phyloP scores from a whole-genome alignment of 2,888 invertebrate genomes.

The Drosophila infuscata region DNA sequence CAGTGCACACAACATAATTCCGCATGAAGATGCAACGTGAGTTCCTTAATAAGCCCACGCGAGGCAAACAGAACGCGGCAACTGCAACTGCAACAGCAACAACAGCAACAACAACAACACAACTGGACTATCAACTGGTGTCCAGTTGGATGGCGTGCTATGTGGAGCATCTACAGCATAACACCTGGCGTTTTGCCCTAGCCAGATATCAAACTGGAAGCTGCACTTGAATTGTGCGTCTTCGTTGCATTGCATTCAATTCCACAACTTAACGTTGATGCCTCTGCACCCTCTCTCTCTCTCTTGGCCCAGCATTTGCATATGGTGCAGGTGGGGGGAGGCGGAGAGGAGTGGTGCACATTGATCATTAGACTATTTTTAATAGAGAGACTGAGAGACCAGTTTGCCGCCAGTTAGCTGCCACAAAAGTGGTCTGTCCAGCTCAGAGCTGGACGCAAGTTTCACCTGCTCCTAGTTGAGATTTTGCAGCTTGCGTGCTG shows the following conservation, averaged over 20 bases:
- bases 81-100: constrained; percentile 26
- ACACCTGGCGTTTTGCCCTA: constrained; percentile 68
- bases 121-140: constrained; percentile 61
- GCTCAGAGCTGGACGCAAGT: constrained; percentile 63
- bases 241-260: constrained; percentile 37
- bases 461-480: constrained; percentile 73
- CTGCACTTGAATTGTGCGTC: constrained; percentile 57
- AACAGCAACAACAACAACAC: constrained; percentile 49
- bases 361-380: constrained; percentile 80
- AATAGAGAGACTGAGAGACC: constrained; percentile 69
- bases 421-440: constrained; percentile 80
- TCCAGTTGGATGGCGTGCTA: constrained; percentile 51
- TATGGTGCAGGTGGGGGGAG: constrained; percentile 17
- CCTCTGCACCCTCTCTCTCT: not conserved
- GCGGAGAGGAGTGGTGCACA: constrained; percentile 24
- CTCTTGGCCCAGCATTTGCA: constrained; percentile 55
- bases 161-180: constrained; percentile 57
- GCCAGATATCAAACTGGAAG: constrained; percentile 60
- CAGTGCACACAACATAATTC: constrained; percentile 26
- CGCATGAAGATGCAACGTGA: constrained; percentile 64
- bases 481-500: constrained; percentile 76
- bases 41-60: constrained; percentile 74
- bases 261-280: constrained; percentile 18
- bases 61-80: constrained; percentile 24
- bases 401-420: constrained; percentile 55